phyloP scores from a whole-genome alignment of 2,888 invertebrate genomes.

The Sphecodes monilicornis region DNA sequence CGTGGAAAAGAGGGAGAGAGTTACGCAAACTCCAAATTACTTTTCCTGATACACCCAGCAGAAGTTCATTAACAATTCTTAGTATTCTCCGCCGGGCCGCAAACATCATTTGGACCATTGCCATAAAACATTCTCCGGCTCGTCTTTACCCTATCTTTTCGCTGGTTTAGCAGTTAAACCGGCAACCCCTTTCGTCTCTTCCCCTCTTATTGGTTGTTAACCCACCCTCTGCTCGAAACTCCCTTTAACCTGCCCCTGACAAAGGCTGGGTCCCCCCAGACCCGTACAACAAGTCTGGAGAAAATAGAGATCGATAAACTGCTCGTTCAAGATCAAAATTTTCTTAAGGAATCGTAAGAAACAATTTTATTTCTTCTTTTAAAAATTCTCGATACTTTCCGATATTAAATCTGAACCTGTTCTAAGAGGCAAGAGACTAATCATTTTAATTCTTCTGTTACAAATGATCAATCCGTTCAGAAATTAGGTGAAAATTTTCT shows the following conservation, averaged over 20 bases:
- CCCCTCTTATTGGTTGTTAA: constrained; percentile 60
- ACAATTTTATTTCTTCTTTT: no score
- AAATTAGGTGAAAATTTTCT: no score
- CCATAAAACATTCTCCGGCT: constrained; percentile 49
- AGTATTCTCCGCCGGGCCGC: constrained; percentile 36
- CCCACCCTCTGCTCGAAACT: constrained; percentile 35
- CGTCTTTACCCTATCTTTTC: constrained; percentile 46
- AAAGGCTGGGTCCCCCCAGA: background rate
- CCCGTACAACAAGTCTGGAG: background rate
- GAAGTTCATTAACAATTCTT: constrained; percentile 51
- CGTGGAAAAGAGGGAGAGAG: background rate
- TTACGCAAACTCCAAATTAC: constrained; percentile 47
- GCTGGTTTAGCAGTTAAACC: constrained; percentile 58
- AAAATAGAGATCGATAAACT: background rate
- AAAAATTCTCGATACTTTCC: no score
- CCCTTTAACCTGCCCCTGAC: constrained; percentile 13
- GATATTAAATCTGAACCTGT: no score
- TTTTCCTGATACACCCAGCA: constrained; percentile 17
- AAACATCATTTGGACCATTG: constrained; percentile 52
- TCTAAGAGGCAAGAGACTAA: no score
- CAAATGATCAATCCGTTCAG: no score
- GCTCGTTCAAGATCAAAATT: background rate
- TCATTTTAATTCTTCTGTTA: no score
- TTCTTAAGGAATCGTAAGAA: background rate
- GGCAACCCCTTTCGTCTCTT: constrained; percentile 37